Percentiles rank a stretch among this genome's conserved stretches.
Conservation (phyloP, 2,113 vertebrate genomes). For the Cottus gobio region DNA sequence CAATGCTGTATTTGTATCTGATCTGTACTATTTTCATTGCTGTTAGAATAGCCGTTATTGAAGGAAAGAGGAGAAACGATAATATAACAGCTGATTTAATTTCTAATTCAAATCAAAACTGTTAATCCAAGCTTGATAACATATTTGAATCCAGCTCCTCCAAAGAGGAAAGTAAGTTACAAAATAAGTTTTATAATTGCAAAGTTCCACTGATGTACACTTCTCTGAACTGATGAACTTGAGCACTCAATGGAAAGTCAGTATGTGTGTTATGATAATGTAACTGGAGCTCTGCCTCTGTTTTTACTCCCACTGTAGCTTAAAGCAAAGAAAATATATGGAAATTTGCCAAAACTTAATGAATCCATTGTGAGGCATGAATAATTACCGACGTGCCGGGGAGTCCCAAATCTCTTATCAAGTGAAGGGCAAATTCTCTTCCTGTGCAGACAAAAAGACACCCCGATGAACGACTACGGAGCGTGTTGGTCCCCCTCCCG, state of each 20-base stretch:
- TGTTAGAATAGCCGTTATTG: background rate
- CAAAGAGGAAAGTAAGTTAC: constrained; percentile 9
- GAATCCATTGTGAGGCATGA: constrained; percentile 44
- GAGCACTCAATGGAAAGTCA: constrained; percentile 16
- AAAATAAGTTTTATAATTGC: constrained; percentile 41
- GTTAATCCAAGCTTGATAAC: background rate
- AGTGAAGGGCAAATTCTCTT: background rate
- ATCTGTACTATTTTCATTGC: background rate
- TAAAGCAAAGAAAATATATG: constrained; percentile 35
- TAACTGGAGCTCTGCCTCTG: constrained; percentile 20
- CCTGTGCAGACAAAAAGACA: background rate
- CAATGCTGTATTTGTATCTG: background rate
- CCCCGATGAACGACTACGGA: constrained; percentile 27
- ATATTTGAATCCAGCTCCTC: constrained; percentile 19
- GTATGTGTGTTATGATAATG: constrained; percentile 15
- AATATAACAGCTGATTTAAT: background rate
- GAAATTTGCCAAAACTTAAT: constrained; percentile 48
- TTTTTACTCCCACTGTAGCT: constrained; percentile 17
- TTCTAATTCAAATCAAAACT: constrained; percentile 2
- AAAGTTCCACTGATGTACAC: constrained; percentile 2
- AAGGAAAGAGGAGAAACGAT: background rate
- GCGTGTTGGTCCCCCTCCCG: constrained; percentile 20
- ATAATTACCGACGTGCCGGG: constrained; percentile 46
- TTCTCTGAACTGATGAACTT: constrained; percentile 20
- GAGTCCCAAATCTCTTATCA: constrained; percentile 31